Base-by-base conservation (phyloP, 1,140 invertebrate genomes). In the Drosophila paulistorum region DNA sequence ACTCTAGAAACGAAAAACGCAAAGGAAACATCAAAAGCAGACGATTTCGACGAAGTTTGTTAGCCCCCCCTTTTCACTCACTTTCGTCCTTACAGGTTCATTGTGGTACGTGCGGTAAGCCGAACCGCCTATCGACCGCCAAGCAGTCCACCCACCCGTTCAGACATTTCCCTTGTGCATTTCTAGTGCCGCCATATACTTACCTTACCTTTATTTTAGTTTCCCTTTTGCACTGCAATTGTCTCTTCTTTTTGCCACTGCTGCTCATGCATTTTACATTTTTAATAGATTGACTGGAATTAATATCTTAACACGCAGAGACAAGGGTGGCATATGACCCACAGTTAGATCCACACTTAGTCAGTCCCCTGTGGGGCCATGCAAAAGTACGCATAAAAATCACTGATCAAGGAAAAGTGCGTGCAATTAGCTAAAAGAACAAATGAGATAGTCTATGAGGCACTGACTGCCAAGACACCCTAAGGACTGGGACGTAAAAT, bases 211-310 rank as follows among this genome's bases (percentile, higher is more conserved):
- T 51, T 51, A 51, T 51, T 51, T 51, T 35, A 51, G 67, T 74
- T 77, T 54, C 48, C 65, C 58, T 74, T 77, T 54, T 51, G 62
- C 58, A 89, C 62, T 89, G 84, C 83, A 87, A 89, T 87, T 89
- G 84, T 83, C 65, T 51, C 20, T 23, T 23, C 17, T 2, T 51
- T 14, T 51, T 39, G 11, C 37, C 11, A 11, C 37, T 48, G 14
- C 14, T 48, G 9, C 77, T 85, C 87, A 90, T 90, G 89, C 79
- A 90, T 90, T 90, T 90, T 90, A 90, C 87, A 90, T 90, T 90
- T 90, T 90, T 90, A 90, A 90, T 90, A 90, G 79, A 90, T 90
- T 83, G 86, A 55, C 77, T 72, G 77, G 77, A 75, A 90, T 90
- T 90, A 87, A 87, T 90, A 86, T 83, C 79, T 23, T 51, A 51